Conservation (phyloP, 2,888 invertebrate genomes). For the Synanthedon myopaeformis region DNA sequence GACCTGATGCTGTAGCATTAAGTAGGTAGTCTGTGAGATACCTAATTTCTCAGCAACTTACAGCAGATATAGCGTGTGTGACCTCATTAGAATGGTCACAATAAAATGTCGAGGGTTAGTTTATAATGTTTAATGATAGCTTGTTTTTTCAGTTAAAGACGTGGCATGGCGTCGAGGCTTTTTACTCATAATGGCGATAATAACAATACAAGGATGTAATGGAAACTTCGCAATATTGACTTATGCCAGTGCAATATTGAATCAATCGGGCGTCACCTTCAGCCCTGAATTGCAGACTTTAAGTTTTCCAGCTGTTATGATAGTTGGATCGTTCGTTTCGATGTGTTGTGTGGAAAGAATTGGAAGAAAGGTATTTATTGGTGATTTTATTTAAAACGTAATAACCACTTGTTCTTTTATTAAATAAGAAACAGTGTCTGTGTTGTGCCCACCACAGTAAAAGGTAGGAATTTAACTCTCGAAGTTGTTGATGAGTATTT, state of each 20-base stretch:
- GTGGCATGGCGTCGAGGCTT: conserved; percentile 32
- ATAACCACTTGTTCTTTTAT: too few species aligned
- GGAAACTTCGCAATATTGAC: conserved; percentile 37
- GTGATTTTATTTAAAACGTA: background rate
- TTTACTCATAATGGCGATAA: conserved; percentile 18
- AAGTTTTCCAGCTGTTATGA: conserved; percentile 43
- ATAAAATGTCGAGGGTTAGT: too few species aligned
- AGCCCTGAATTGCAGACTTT: conserved; percentile 41
- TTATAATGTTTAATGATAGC: too few species aligned
- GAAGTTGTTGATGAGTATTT: too few species aligned
- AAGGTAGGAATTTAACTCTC: too few species aligned
- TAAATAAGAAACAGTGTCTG: too few species aligned
- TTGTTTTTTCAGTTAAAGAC: conserved; percentile 22
- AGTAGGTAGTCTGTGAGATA: too few species aligned
- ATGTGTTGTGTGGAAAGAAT: conserved; percentile 40
- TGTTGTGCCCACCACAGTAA: too few species aligned
- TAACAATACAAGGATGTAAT: conserved; percentile 25
- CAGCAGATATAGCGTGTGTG: too few species aligned
- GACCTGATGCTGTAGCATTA: too few species aligned
- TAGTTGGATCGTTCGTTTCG: conserved; percentile 33
- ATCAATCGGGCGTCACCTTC: conserved; percentile 34
- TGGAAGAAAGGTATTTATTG: conserved; percentile 39
- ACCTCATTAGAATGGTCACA: too few species aligned
- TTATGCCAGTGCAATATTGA: conserved; percentile 34
- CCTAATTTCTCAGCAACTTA: too few species aligned